Base-by-base conservation (phyloP, 1,140 invertebrate species). In the Phortica variegata region DNA sequence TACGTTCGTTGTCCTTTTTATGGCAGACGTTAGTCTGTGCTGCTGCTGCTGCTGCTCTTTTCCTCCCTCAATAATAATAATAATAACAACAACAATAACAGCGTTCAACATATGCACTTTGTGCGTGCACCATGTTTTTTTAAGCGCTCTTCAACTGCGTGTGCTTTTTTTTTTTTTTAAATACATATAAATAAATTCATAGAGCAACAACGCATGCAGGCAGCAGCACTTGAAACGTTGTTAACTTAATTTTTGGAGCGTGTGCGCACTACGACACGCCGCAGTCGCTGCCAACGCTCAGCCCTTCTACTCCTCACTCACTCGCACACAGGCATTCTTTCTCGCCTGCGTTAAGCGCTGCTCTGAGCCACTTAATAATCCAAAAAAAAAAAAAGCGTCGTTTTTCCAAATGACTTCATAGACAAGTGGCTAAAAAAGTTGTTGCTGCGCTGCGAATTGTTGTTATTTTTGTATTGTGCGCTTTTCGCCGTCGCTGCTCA, bases 191-290 rank as follows among this genome's bases (percentile, higher is more conserved):
- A n/a, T n/a, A n/a, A n/a, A n/a, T n/a, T n/a, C n/a, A n/a, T n/a
- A 26, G 23, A 37, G 51, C 56, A 43, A 45, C 55, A 56, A 60
- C 52, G 60, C 60, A 50, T 26, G 23, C 52, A 26, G 23, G 23
- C 23, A 26, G 23, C 5, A 26, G 54, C 65, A 58, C 63, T 68
- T 53, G 54, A 63, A 65, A 47, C 65, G 63, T 68, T 68, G 65
- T 68, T 68, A 68, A 68, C 63, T 68, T 68, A 69, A 68, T 68
- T 66, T 70, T 65, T 69, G 65, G 65, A 70, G 65, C 65, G 61
- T 69, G 65, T 68, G 65, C 61, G 60, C 54, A 65, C 47, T 19
- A 31, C 10, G 4, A 39, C 16, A 15, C 21, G 12, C 13, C 18
- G 9, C 40, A 54, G 26, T 40, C n/a, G n/a, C 41, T 45, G 52